phyloP scores from a whole-genome alignment of 2,888 invertebrate species.

The Philhelius pedissequus region DNA sequence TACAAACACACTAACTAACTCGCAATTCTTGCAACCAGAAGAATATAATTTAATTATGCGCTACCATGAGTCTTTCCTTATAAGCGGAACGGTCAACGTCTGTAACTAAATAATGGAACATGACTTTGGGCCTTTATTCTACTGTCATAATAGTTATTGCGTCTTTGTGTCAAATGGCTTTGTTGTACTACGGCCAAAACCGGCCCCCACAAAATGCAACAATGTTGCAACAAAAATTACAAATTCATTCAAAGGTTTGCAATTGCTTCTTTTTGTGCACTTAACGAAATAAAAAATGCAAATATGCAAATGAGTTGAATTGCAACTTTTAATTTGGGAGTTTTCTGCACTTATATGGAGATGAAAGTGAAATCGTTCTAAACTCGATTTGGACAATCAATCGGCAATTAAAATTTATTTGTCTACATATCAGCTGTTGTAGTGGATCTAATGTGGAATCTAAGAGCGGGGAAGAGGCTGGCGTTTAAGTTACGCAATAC shows the following conservation, averaged over 20 bases:
- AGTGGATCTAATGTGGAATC: too few species aligned
- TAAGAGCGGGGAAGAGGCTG: too few species aligned
- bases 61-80: conserved; percentile 6
- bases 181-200: not conserved
- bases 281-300: not conserved
- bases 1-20: too few species aligned
- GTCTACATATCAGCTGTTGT: too few species aligned
- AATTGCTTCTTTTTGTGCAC: not conserved
- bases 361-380: too few species aligned
- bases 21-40: not conserved
- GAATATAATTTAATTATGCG: conserved; percentile 39
- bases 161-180: conserved; percentile 13
- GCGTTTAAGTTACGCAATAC: too few species aligned
- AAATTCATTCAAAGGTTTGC: not conserved
- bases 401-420: too few species aligned
- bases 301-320: too few species aligned
- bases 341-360: too few species aligned
- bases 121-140: conserved; percentile 12
- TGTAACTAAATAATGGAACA: conserved; percentile 4
- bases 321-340: too few species aligned
- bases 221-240: not conserved
- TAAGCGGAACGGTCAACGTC: conserved; percentile 43
- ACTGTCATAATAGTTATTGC: conserved; percentile 7
- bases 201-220: conserved; percentile 4
- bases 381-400: too few species aligned